These are phyloP conservation scores for Anser brachyrhynchus DNA, from an alignment of 2,113 vertebrate genomes.

Conservation along the genomic window DNA sequence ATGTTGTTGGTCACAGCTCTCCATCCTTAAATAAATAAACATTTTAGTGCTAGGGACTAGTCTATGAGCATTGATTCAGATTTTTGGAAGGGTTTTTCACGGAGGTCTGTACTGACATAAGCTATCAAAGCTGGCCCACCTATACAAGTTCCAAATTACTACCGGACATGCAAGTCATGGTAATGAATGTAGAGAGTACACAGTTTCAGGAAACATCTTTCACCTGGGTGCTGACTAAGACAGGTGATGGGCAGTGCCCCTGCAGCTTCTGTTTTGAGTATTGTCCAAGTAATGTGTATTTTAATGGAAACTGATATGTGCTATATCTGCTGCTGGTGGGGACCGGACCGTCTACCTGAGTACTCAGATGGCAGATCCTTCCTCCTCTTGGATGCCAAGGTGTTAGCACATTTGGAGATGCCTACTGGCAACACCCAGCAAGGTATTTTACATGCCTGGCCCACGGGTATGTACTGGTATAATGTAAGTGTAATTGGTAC, in stretches of 20 bases:
- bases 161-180: accelerated
- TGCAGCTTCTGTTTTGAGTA: not conserved
- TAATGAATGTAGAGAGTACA: not conserved
- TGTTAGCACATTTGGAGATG: not conserved
- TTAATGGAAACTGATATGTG: not conserved
- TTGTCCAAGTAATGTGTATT: not conserved
- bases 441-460: not conserved
- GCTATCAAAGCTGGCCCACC: not conserved
- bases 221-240: not conserved
- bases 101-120: not conserved
- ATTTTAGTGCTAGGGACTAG: not conserved
- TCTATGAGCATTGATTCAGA: not conserved
- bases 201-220: not conserved
- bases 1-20: not conserved
- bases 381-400: not conserved
- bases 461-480: not conserved
- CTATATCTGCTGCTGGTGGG: not conserved
- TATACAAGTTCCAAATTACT: not conserved
- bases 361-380: not conserved
- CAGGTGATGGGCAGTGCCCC: not conserved
- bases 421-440: not conserved
- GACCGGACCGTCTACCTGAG: not conserved
- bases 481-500: not conserved
- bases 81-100: not conserved
- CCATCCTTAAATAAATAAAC: not conserved